Evolutionary conservation across 2,113 vertebrate genomes (phyloP), one percentile per base, ranked within the genome.

Genomic region (Cinclus mexicanus): DNA sequence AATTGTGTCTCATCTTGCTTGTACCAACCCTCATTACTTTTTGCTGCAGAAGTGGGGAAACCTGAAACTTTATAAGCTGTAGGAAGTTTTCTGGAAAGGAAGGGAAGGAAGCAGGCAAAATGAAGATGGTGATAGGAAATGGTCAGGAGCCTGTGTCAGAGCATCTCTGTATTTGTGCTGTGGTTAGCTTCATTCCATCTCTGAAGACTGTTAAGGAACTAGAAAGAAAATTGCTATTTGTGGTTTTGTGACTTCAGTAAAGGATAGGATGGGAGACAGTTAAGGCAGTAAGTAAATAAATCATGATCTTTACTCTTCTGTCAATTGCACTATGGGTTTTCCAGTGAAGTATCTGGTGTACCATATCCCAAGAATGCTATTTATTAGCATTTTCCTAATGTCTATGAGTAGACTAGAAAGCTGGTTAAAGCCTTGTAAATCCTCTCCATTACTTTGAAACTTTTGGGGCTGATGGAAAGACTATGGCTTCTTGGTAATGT

Each of bases 61-160:
- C 39, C 44, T 68, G 23, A 72, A 89, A 14, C 26, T 63, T 59
- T 16, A 16, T 33, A 60, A 44, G 12, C 8, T 55, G 18, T 56
- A n/a, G 44, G 39, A 93, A 80, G 10, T 18, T 68, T 59, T 71
- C 24, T 50, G 39, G 10, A 71, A 6, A 85, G 33, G 7, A 18
- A 79, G 49, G 28, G 61, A 60, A 42, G 14, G 56, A 67, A 78
- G 65, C 7, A 37, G 37, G 24, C 12, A 57, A 70, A 82, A 61
- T 25, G 4, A 60, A 53, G 64, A 9, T 31, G 9, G 24, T 65
- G 16, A 31, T 77, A 69, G 60, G 64, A 89, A 81, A 61, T 14
- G 16, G 9, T 18, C 0, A 0, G 35, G 39, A 71, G 9, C 20
- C 44, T 53, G 17, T 76, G 11, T 79, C 75, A 56, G 23, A 29